Conservation (phyloP, 2,797 vertebrate genomes). For the Brachymystax lenok region DNA sequence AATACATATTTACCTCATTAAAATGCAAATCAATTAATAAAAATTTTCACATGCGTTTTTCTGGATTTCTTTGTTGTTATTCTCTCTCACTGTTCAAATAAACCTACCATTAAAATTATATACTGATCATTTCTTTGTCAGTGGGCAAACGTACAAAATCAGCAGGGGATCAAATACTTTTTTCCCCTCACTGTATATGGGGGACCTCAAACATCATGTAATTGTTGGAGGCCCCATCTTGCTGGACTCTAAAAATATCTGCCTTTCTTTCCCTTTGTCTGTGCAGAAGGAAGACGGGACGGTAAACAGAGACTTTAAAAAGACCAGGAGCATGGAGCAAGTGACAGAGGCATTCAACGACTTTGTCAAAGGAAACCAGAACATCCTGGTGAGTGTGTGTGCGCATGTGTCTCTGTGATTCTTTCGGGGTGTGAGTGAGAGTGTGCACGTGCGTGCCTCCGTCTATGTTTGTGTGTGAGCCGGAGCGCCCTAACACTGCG, state of each 20-base stretch:
- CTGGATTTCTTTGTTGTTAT: no score
- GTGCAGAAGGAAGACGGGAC: constrained; percentile 93
- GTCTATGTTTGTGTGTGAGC: constrained; percentile 5
- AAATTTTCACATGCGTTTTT: no score
- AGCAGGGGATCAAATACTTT: no score
- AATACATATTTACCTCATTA: no score
- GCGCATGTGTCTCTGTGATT: constrained; percentile 12
- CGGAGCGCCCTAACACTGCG: background rate
- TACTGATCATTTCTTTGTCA: no score
- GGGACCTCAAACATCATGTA: background rate
- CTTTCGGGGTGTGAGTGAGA: constrained; percentile 11
- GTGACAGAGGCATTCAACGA: constrained; percentile 87
- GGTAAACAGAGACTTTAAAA: constrained; percentile 97
- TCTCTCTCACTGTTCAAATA: no score
- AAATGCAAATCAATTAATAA: no score
- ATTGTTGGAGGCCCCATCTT: constrained; percentile 4
- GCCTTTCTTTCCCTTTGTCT: constrained; percentile 6
- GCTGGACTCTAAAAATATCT: background rate
- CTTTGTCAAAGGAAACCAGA: constrained; percentile 89
- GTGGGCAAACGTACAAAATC: no score
- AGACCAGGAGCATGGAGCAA: constrained; percentile 92
- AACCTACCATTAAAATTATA: no score
- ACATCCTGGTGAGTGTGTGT: constrained; percentile 83
- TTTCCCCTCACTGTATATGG: background rate
- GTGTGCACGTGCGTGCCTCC: background rate